Percentiles rank a stretch among this genome's conserved stretches.
Evolutionary conservation across 2,888 invertebrate species (phyloP).

Genomic region (Ganaspis brasiliensis): DNA sequence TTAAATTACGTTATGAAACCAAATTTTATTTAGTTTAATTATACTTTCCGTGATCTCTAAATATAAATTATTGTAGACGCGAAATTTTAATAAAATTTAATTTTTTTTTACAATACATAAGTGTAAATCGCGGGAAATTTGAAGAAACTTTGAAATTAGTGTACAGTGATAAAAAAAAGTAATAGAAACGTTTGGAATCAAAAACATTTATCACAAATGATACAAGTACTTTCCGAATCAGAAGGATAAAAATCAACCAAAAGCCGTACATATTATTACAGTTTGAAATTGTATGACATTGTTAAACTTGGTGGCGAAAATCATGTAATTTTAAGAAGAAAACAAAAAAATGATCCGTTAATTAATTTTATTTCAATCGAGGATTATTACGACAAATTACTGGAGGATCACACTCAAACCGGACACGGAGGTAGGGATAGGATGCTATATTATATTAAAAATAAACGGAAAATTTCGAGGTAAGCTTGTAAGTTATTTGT

Average conservation of each 20-base stretch:
- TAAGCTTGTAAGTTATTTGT: too few species aligned
- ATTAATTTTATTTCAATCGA: slow-evolving; percentile 45
- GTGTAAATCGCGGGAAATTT: slow-evolving; percentile 30
- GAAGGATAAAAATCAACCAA: background rate
- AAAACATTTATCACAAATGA: slow-evolving; percentile 6
- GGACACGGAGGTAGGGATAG: slow-evolving; percentile 61
- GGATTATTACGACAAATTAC: slow-evolving; percentile 46
- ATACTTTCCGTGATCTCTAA: too few species aligned
- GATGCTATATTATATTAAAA: slow-evolving; percentile 50
- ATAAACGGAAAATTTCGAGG: slow-evolving; percentile 53
- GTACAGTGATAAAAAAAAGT: background rate
- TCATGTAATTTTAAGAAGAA: background rate
- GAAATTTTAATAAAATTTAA: too few species aligned
- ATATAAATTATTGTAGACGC: too few species aligned
- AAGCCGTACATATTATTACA: background rate
- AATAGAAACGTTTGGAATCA: too few species aligned
- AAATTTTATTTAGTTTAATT: background rate
- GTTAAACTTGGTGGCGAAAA: background rate
- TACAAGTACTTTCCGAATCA: too few species aligned
- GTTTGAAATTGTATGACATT: background rate
- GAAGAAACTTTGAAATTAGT: slow-evolving; percentile 23
- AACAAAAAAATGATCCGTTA: background rate
- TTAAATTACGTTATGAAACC: too few species aligned
- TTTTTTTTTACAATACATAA: background rate
- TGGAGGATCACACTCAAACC: slow-evolving; percentile 49